Conservation (phyloP, 2,113 vertebrate genomes). For the Gadus macrocephalus region DNA sequence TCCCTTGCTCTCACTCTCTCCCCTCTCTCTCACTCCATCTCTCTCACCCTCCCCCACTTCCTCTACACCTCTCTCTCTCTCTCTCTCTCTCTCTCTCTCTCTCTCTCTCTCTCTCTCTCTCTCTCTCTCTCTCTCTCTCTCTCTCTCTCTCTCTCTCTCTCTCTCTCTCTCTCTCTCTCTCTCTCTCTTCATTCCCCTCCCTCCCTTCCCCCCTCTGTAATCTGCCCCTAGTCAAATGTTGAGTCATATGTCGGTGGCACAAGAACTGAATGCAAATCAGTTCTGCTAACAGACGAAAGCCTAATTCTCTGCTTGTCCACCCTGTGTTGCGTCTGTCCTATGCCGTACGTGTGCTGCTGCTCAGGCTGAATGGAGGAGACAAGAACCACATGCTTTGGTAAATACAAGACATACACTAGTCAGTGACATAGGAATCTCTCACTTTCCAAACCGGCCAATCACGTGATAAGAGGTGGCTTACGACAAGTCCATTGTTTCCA, state of each 20-base stretch:
- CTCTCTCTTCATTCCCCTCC: neutral
- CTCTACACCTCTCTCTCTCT: neutral
- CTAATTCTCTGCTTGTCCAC: no score
- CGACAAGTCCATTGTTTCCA: no score
- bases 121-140: conserved; percentile 44
- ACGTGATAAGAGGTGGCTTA: no score
- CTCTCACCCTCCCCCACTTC: conserved; percentile 7
- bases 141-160: neutral
- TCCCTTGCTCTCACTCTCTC: no score
- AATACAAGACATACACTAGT: no score
- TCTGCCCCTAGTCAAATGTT: conserved; percentile 57
- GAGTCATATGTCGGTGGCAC: conserved; percentile 46
- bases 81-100: neutral
- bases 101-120: conserved; percentile 8
- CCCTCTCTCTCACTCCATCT: no score
- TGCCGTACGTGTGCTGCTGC: no score
- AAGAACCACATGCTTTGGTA: no score
- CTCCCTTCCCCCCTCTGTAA: conserved; percentile 17
- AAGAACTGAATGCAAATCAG: conserved; percentile 62
- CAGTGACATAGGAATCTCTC: no score
- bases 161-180: neutral
- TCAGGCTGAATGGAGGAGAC: no score
- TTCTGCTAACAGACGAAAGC: neutral
- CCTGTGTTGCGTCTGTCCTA: no score
- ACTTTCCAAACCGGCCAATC: no score